Percentiles rank a stretch among this genome's conserved stretches.
phyloP scores from a whole-genome alignment of 2,888 invertebrate species.

The Frankliniella fusca region DNA sequence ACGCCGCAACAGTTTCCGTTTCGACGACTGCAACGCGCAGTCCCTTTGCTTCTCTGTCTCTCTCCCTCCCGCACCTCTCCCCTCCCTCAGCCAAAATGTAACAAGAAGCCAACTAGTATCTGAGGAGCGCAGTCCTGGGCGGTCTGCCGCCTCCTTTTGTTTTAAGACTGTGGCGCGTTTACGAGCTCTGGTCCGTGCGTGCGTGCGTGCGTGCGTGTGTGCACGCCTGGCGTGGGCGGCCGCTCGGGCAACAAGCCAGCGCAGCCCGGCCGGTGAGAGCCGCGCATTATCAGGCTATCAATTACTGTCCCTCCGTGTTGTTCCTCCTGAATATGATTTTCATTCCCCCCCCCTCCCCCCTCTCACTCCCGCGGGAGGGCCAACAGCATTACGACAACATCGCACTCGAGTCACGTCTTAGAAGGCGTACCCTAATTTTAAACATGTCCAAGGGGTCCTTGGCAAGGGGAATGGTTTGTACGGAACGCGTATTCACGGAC shows the following conservation, averaged over 20 bases:
- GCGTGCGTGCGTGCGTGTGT: neutral
- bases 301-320: neutral
- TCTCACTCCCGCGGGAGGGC: too few species aligned
- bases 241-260: neutral
- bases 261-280: neutral
- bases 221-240: neutral
- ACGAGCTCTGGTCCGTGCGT: neutral
- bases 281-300: constrained; percentile 9
- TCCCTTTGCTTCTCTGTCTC: neutral
- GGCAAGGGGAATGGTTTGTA: too few species aligned
- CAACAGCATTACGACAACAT: too few species aligned
- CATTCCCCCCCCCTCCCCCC: too few species aligned
- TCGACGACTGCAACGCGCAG: neutral
- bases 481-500: too few species aligned
- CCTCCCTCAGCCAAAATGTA: neutral
- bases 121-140: too few species aligned
- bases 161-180: neutral
- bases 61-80: neutral
- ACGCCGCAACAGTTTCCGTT: neutral
- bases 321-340: neutral
- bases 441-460: too few species aligned
- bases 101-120: too few species aligned
- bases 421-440: too few species aligned
- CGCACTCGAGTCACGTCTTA: too few species aligned
- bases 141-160: neutral